A percentile compares a stretch with the other conserved stretches of the same genome.
phyloP scores from a whole-genome alignment of 1,140 invertebrate species.

The Platorchestia sp. region DNA sequence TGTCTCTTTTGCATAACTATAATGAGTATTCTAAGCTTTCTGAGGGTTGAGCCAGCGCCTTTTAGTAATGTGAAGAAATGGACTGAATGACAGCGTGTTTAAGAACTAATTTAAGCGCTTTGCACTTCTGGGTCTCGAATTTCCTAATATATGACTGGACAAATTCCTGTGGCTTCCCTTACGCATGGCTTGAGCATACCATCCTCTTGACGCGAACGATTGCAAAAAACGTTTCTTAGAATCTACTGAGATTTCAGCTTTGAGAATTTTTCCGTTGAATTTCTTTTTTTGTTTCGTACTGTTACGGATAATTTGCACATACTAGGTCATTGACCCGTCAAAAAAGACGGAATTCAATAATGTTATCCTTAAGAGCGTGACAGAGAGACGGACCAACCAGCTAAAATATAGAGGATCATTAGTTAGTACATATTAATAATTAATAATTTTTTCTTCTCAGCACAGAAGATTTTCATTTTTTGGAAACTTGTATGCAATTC shows the following conservation, averaged over 20 bases:
- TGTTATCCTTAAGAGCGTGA: no score
- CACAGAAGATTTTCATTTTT: background rate
- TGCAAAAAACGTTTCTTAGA: background rate
- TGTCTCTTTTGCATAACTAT: background rate
- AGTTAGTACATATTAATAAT: background rate
- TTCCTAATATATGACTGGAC: background rate
- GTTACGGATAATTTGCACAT: no score
- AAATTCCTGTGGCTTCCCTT: background rate
- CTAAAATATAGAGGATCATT: no score
- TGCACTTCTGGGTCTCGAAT: no score
- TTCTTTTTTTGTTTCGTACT: background rate
- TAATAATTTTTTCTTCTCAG: background rate
- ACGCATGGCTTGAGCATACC: background rate
- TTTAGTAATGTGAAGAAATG: background rate
- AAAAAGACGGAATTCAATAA: no score
- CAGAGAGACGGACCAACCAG: no score
- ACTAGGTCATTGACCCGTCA: no score
- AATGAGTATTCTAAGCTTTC: background rate
- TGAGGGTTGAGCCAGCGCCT: background rate
- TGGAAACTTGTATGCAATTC: background rate
- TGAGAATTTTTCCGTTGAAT: background rate
- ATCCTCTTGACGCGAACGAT: background rate
- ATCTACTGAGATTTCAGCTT: background rate
- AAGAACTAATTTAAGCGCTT: background rate
- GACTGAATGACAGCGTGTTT: background rate